Conservation (phyloP, 37 sponge, comb jelly and placozoan species). For the Agelas oroides region DNA sequence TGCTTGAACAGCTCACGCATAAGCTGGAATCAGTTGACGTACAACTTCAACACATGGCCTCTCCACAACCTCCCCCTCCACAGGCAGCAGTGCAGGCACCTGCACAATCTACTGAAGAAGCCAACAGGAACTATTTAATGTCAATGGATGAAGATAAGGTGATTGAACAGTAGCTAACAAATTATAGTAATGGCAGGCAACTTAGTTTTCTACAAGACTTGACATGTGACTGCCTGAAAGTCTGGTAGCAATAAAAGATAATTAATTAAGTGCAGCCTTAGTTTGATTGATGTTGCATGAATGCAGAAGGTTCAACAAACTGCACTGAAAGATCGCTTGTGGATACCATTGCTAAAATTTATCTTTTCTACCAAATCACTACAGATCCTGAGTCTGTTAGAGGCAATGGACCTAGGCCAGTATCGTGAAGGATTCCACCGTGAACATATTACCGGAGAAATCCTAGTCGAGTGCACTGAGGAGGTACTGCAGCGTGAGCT, state of each 20-base stretch:
- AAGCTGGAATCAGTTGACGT: conserved; percentile 9
- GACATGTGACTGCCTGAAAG: too few relatives aligned
- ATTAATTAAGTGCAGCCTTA: too few relatives aligned
- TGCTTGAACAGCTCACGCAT: neutral
- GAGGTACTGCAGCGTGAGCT: conserved; percentile 30
- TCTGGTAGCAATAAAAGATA: too few relatives aligned
- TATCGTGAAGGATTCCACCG: conserved; percentile 8
- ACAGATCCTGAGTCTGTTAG: conserved; percentile 10
- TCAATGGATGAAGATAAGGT: neutral
- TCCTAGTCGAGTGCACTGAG: conserved; percentile 33
- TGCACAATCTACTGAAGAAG: neutral
- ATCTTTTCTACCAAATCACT: too few relatives aligned
- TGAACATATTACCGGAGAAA: conserved; percentile 27
- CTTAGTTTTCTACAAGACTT: too few relatives aligned
- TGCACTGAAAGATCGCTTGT: too few relatives aligned
- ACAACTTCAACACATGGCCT: neutral
- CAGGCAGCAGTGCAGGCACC: neutral
- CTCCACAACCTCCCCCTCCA: neutral
- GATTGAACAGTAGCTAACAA: too few relatives aligned
- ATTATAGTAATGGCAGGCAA: too few relatives aligned
- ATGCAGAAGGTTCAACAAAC: too few relatives aligned
- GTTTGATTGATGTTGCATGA: too few relatives aligned
- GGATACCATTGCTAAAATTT: too few relatives aligned
- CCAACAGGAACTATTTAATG: neutral
- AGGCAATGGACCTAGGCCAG: conserved; percentile 32